Evolutionary conservation across 2,888 invertebrate genomes (phyloP), one percentile per base, ranked within the genome.

Genomic region (Ctenicera cuprea): DNA sequence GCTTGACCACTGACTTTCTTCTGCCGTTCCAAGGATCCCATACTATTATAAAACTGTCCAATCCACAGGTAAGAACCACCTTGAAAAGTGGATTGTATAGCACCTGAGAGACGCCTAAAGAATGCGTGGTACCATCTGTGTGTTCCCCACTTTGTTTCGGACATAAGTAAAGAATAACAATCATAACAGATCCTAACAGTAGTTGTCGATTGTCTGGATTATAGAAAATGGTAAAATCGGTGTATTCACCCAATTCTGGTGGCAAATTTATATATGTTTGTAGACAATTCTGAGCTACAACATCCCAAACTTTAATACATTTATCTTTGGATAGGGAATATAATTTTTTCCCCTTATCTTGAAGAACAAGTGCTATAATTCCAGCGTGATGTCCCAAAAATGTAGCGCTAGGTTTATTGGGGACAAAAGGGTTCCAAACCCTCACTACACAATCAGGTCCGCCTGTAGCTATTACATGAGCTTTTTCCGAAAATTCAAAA

Each of bases 371-470:
- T 65, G 90, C 89, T 16, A 90, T 89, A 77, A 96, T 90, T 11
- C 92, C 91, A 0, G 92, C 89, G 81, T 91, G 92, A 84, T 95
- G 95, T 0, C 95, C 95, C 48, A 88, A 87, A 38, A 95, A 88
- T 12, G 90, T 86, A 9, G 90, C 89, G 50, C 88, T 91, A 0
- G 94, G 90, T 81, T 92, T 91, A 62, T 88, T 87, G 0, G 93
- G 90, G n/a, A 94, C 91, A 83, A 94, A 94, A 0, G 94, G 91
- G 86, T 94, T 95, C 95, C 95, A 96, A 64, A 95, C 88, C 41
- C 95, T 90, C 26, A 82, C 79, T 22, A 90, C 83, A 79, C 93
- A 92, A 86, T 96, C 95, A 7, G 94, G 92, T 3, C 95, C 93
- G 0, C 95, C 95, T 0, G 92, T 92, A 67, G 90, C 92, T 59